phyloP scores from a whole-genome alignment of 2,113 vertebrate genomes.

The Oreochromis tanganicae region DNA sequence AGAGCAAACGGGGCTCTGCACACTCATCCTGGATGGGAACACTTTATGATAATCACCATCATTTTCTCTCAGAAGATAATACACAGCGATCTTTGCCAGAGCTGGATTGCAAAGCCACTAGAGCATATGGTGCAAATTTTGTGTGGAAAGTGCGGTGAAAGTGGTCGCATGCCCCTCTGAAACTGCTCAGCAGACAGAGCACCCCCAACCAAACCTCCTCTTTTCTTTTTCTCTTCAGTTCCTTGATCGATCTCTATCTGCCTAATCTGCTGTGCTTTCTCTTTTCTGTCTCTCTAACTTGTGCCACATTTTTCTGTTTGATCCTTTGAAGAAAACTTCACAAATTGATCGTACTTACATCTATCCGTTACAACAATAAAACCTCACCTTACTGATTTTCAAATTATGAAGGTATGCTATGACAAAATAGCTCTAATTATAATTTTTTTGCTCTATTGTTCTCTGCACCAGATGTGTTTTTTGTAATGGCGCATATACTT shows the following conservation, averaged over 20 bases:
- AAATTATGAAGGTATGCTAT: neutral
- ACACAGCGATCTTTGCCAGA: constrained; percentile 49
- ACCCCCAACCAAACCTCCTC: neutral
- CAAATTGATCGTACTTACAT: neutral
- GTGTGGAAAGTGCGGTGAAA: constrained; percentile 41
- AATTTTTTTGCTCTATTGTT: neutral
- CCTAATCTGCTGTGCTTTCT: neutral
- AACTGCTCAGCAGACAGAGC: constrained; percentile 21
- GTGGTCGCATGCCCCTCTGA: constrained; percentile 35
- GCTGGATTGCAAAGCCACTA: constrained; percentile 46
- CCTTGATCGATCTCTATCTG: neutral
- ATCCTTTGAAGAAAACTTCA: neutral
- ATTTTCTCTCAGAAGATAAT: constrained; percentile 67
- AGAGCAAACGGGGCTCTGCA: neutral
- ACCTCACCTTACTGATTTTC: neutral
- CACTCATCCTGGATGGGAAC: constrained; percentile 67
- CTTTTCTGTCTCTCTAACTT: neutral
- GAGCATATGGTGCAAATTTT: constrained; percentile 62
- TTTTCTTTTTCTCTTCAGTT: neutral
- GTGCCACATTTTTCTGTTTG: neutral
- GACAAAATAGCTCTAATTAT: neutral
- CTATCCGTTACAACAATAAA: neutral
- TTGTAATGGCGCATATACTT: neutral
- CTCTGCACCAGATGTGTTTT: neutral
- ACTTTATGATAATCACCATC: constrained; percentile 71